phyloP scores from a whole-genome alignment of 1,140 invertebrate species.

The Aphaenogaster floridana region DNA sequence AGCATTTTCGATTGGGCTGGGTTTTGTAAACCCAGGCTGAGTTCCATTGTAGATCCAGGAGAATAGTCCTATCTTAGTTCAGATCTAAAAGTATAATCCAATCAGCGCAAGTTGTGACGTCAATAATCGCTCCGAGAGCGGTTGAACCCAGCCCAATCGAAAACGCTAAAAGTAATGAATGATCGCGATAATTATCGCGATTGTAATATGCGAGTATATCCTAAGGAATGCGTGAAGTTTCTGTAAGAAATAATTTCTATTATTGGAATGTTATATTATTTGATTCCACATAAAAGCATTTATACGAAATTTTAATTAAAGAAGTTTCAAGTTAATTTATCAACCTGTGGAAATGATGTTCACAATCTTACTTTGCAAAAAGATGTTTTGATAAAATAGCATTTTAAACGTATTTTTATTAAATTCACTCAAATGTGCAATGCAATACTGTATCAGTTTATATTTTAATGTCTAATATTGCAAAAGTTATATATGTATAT shows the following conservation, averaged over 20 bases:
- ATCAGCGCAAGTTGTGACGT: no score
- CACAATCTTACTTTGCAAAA: neutral
- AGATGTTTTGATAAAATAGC: conserved; percentile 29
- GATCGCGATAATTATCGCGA: neutral
- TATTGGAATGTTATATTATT: conserved; percentile 24
- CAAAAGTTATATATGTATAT: neutral
- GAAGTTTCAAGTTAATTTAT: neutral
- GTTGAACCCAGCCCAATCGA: no score
- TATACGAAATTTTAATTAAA: conserved; percentile 33
- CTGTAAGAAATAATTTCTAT: conserved; percentile 31
- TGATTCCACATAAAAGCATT: conserved; percentile 26
- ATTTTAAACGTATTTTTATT: neutral
- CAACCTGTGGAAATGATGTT: neutral
- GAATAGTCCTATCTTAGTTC: no score
- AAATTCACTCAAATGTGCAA: neutral
- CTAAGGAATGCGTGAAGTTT: conserved; percentile 22
- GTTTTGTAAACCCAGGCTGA: no score
- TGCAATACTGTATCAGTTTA: neutral
- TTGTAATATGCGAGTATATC: conserved; percentile 7
- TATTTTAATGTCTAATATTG: conserved; percentile 31
- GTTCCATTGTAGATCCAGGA: no score
- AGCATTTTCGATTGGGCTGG: no score
- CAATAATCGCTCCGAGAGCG: no score
- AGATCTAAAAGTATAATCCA: no score
- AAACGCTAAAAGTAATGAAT: neutral